Conservation (phyloP, 2,888 invertebrate species). For the Choreutis nemorana region DNA sequence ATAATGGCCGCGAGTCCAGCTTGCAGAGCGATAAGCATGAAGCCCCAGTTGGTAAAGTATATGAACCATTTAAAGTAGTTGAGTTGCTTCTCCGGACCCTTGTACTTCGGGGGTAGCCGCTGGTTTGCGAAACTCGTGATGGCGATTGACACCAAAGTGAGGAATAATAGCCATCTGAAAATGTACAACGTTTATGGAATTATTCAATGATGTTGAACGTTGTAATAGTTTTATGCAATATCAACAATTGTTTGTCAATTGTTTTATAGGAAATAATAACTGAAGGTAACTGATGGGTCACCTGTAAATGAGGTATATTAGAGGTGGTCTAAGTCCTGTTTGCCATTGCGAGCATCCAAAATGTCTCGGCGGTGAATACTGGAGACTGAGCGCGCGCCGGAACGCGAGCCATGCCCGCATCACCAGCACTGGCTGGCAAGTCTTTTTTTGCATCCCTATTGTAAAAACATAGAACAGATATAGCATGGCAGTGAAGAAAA, state of each 20-base stretch:
- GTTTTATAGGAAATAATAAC: no score
- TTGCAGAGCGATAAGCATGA: constrained; percentile 65
- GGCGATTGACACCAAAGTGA: constrained; percentile 49
- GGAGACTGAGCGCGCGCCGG: constrained; percentile 40
- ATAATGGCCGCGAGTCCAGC: constrained; percentile 60
- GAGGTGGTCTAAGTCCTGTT: constrained; percentile 43
- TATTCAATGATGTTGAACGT: no score
- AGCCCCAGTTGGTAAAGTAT: constrained; percentile 79
- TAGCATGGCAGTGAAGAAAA: neutral
- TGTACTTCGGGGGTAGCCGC: constrained; percentile 35
- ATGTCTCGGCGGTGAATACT: constrained; percentile 40
- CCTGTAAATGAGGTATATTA: constrained; percentile 59
- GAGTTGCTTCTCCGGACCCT: constrained; percentile 35
- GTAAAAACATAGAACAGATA: constrained; percentile 8
- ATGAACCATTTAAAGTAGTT: constrained; percentile 72
- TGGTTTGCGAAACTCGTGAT: constrained; percentile 53
- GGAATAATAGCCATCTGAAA: constrained; percentile 66
- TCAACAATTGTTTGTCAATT: no score
- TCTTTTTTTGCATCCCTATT: constrained; percentile 47
- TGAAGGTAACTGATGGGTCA: no score
- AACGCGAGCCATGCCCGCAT: constrained; percentile 45
- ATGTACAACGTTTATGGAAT: no score
- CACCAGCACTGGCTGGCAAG: constrained; percentile 46
- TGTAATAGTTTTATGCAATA: no score
- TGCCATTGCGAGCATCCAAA: constrained; percentile 70